Evolutionary conservation across 2,113 vertebrate species (phyloP), one percentile per base, ranked within the genome.

Genomic region (Gadus macrocephalus): DNA sequence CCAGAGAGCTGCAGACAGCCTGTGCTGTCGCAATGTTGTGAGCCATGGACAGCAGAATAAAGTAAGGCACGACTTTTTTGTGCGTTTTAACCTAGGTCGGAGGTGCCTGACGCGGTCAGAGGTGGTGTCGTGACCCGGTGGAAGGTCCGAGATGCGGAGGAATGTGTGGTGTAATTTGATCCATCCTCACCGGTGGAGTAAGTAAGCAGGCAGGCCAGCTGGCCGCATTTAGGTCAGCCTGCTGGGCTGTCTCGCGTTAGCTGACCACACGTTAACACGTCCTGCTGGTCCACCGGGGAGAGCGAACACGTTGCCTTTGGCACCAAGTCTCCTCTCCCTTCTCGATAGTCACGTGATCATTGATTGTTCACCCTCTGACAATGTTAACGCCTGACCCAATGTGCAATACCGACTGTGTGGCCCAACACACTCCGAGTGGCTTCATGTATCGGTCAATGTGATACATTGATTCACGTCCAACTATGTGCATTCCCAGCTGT

Each of bases 11-110:
- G 82, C 87, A 74, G 86, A 85, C 78, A 80, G 87, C 80, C 69
- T 59, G 84, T 87, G 81, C 89, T 79, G 91, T 85, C 91, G 93
- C 90, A 90, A 96, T 95, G 95, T 82, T 85, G 87, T 93, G 88
- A 79, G 91, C 85, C 91, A 96, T 95, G 94, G 95, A 95, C 90
- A 88, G 93, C 93, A 92, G 95, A 88, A 91, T 93, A 91, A 94
- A 92, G 95, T 95, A 93, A 94, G 94, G 76, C 70, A 11, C 11
- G 58, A 27, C 55, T 83, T 78, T 22, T 16, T 49, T 62, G 15
- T 58, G 53, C 16, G 53, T 55, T 35, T 35, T 35, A 35, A 35
- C 31, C 31, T 35, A 35, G 31, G 5, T 35, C 31, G 31, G 31
- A 35, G 31, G 31, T 7, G 6, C 31, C 4, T 35, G 4, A 7